Conservation (phyloP, 1,140 invertebrate species). For the Euwallacea similis region DNA sequence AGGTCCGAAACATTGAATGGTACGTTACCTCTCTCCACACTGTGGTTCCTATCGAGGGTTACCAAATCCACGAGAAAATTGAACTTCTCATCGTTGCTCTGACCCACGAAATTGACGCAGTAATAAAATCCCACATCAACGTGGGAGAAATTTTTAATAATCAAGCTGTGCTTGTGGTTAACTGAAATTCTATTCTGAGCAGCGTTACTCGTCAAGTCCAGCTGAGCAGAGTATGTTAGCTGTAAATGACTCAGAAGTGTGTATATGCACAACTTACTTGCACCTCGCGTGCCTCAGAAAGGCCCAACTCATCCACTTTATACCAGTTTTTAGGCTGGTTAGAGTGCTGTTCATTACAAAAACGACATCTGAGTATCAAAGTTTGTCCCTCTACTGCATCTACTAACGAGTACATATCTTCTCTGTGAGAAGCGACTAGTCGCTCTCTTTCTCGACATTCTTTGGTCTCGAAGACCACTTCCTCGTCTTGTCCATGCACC, state of each 20-base stretch:
- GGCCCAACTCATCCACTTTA: slow-evolving; percentile 53
- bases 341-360: slow-evolving; percentile 54
- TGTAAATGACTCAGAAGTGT: neutral
- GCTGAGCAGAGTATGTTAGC: slow-evolving; percentile 16
- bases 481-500: slow-evolving; percentile 10
- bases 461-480: slow-evolving; percentile 26
- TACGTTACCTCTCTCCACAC: slow-evolving; percentile 20
- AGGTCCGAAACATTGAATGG: neutral
- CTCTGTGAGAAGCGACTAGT: slow-evolving; percentile 53
- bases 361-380: slow-evolving; percentile 55
- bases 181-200: slow-evolving; percentile 54
- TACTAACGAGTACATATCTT: slow-evolving; percentile 56
- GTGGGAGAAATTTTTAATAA: slow-evolving; percentile 51
- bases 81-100: slow-evolving; percentile 56
- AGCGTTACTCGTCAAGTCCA: slow-evolving; percentile 57
- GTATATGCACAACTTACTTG: slow-evolving; percentile 6
- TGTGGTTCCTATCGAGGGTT: slow-evolving; percentile 6
- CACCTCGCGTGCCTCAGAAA: slow-evolving; percentile 50
- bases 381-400: slow-evolving; percentile 53
- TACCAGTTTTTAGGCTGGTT: slow-evolving; percentile 58
- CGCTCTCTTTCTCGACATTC: slow-evolving; percentile 56
- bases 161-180: slow-evolving; percentile 54
- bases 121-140: slow-evolving; percentile 58
- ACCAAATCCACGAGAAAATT: slow-evolving; percentile 57
- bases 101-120: slow-evolving; percentile 55